Conservation (phyloP, 2,888 invertebrate species). For the Sminthurinus aureus region DNA sequence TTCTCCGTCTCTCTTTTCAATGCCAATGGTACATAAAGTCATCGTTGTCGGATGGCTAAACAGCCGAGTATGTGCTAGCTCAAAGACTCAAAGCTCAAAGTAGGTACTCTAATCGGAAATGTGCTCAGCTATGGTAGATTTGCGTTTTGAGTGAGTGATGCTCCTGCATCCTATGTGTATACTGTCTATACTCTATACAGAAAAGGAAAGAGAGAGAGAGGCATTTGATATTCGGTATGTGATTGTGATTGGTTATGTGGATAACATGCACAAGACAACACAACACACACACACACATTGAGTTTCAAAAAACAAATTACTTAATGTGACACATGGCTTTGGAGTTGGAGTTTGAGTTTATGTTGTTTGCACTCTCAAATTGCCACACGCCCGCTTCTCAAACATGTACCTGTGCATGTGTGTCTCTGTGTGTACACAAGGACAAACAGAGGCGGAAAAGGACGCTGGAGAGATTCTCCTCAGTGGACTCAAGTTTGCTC, state of each 20-base stretch:
- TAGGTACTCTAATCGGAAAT: conserved; percentile 34
- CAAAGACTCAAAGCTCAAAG: background rate
- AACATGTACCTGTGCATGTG: conserved; percentile 43
- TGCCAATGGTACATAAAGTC: no score
- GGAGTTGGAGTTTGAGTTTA: conserved; percentile 42
- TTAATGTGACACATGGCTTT: conserved; percentile 50
- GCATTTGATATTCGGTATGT: conserved; percentile 12
- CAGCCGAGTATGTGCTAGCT: conserved; percentile 24
- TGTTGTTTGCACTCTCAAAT: conserved; percentile 57
- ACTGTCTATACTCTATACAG: background rate
- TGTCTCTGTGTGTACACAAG: background rate
- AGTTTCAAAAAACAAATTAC: conserved; percentile 52
- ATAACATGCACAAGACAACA: conserved; percentile 12
- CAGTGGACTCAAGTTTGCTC: conserved; percentile 7
- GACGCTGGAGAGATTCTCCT: conserved; percentile 1
- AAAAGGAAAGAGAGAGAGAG: background rate
- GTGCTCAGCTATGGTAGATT: conserved; percentile 34
- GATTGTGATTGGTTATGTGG: conserved; percentile 34
- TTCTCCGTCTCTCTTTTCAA: no score
- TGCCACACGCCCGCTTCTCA: conserved; percentile 59
- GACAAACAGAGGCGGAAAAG: background rate
- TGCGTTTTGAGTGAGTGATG: background rate
- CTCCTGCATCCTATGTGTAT: no score
- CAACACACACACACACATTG: background rate
- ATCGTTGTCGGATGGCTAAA: background rate